Conservation (phyloP, 2,113 vertebrate species). For the Phasianus colchicus region DNA sequence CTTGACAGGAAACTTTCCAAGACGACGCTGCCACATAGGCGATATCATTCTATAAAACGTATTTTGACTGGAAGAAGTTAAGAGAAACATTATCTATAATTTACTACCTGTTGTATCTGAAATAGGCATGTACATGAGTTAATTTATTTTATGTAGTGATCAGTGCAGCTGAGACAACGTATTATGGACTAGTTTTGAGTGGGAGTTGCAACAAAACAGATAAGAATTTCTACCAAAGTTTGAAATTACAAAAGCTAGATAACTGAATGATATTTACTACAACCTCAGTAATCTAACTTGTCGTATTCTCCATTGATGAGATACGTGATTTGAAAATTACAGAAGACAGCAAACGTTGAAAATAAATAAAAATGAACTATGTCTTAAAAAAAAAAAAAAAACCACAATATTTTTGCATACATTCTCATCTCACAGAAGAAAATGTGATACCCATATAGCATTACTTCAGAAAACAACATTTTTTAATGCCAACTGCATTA, state of each 20-base stretch:
- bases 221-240: neutral
- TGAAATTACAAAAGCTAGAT: neutral
- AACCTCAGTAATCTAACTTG: slow-evolving; percentile 2
- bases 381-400: too few species aligned
- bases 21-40: neutral
- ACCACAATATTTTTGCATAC: neutral
- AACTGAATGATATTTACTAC: slow-evolving; percentile 25
- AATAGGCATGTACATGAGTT: neutral
- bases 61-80: neutral
- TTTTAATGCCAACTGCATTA: neutral
- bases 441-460: neutral
- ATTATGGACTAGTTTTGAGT: neutral
- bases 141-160: neutral
- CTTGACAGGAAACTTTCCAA: neutral
- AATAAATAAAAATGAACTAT: neutral
- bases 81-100: neutral
- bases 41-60: neutral
- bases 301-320: neutral
- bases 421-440: neutral
- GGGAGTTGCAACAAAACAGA: neutral
- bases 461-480: neutral
- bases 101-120: neutral
- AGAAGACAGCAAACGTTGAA: neutral
- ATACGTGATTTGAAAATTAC: neutral
- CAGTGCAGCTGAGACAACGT: neutral